These are phyloP conservation scores for Zapornia atra DNA, from an alignment of 2,113 vertebrate species.

Conservation along the genomic window DNA sequence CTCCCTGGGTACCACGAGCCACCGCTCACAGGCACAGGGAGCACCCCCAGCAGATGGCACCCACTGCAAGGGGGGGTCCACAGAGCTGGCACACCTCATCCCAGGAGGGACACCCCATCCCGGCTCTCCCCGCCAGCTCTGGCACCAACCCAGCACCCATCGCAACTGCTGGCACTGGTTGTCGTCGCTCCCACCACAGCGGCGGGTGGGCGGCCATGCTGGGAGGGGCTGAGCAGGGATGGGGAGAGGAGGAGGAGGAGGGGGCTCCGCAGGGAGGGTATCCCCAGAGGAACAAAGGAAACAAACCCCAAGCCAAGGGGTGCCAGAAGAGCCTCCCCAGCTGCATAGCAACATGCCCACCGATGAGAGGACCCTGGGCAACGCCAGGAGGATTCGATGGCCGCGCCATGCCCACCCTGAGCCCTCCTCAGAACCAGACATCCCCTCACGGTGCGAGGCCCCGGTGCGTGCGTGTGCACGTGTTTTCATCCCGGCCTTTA, in stretches of 20 bases:
- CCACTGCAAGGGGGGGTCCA: fast-evolving
- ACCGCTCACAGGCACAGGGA: fast-evolving
- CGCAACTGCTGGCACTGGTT: not conserved
- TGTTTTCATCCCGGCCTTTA: slow-evolving; percentile 57
- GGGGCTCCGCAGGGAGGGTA: not conserved
- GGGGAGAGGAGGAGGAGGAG: not conserved
- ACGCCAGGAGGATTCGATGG: fast-evolving
- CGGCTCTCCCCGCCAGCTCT: fast-evolving
- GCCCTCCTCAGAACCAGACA: slow-evolving; percentile 8
- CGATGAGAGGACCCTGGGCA: not conserved
- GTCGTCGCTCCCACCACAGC: slow-evolving; percentile 2
- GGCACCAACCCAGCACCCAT: fast-evolving
- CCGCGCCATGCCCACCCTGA: not conserved
- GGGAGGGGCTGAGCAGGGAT: not conserved
- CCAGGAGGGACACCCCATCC: not conserved
- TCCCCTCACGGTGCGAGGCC: slow-evolving; percentile 15
- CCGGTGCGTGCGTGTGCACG: not conserved
- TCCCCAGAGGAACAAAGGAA: slow-evolving; percentile 3
- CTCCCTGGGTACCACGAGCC: not conserved
- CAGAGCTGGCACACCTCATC: fast-evolving
- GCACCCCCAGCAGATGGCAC: not conserved
- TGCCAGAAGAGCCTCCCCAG: not conserved
- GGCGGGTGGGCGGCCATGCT: not conserved
- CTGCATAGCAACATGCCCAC: not conserved
- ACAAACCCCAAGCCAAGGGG: slow-evolving; percentile 33